These are phyloP conservation scores for Rhynchonema sp. DNA, from an alignment of 2,888 invertebrate genomes.

Conservation along the genomic window DNA sequence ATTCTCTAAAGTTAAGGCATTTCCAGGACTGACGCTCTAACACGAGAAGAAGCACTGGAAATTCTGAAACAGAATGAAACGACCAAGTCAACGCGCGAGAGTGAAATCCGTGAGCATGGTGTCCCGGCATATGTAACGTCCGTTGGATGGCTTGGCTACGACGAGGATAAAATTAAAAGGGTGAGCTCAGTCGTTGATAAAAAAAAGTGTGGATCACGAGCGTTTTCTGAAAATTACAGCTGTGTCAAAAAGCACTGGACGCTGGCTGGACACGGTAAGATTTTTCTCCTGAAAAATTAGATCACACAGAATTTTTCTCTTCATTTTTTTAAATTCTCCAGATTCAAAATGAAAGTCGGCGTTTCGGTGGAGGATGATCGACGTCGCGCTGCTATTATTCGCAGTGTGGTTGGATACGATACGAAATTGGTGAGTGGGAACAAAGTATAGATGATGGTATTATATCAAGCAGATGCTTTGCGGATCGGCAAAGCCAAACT, in stretches of 20 bases:
- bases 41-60: conserved; percentile 55
- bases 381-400: conserved; percentile 48
- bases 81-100: conserved; percentile 38
- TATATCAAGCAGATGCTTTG: too few species aligned
- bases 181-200: too few species aligned
- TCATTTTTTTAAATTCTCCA: conserved; percentile 9
- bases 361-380: conserved; percentile 53
- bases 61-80: conserved; percentile 42
- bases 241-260: neutral
- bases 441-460: too few species aligned
- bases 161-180: conserved; percentile 49
- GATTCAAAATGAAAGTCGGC: conserved; percentile 78
- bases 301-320: neutral
- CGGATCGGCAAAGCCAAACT: too few species aligned
- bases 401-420: conserved; percentile 54
- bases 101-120: conserved; percentile 43
- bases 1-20: neutral
- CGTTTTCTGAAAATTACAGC: neutral
- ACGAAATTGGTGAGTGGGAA: conserved; percentile 47
- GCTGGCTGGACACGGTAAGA: neutral
- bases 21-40: conserved; percentile 61
- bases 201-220: too few species aligned
- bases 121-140: conserved; percentile 67
- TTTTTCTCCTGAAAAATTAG: too few species aligned
- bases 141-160: conserved; percentile 66